Base-by-base conservation (phyloP, 2,797 vertebrate genomes). In the Darevskia mixta region DNA sequence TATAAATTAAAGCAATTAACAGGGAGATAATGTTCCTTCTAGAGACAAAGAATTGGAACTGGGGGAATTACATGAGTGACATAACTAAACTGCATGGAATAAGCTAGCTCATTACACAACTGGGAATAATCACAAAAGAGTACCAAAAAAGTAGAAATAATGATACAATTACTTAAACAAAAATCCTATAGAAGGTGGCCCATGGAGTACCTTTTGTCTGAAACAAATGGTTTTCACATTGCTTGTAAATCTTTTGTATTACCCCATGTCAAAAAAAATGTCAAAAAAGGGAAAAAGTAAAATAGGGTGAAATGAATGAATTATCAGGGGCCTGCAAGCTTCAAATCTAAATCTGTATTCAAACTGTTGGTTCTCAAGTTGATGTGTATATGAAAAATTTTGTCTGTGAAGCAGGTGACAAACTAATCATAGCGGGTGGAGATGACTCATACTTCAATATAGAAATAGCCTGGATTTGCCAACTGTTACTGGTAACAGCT, bases 1-100 rank as follows among this genome's bases (percentile, higher is more conserved):
- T 82, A 55, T 77, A 90, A 93, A 91, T 41, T 76, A 82, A 91
- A 73, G 10, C 10, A 88, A 32, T 90, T 11, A 90, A 29, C 83
- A 67, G 79, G 32, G 79, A 35, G 58, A 83, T 0, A 90, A 76
- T 49, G 41, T 72, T 41, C 29, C 71, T 84, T 88, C 32, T 73
- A 13, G 4, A 77, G 41, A 5, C 58, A 10, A 72, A 5, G 1
- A 3, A 15, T 73, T 69, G 43, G 55, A 43, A 80, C n/a, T 38
- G 58, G 8, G 32, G 27, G 32, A 64, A 38, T 35, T 61, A 23
- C 15, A 80, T 18, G 25, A 61, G 4, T 8, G 45, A 35, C 4
- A 67, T 8, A 5, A 67, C 35, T 55, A 79, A 88, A 87, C 3
- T 76, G 8, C 80, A 8, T 9, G 0, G 4, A 29, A 20, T 35